Percentiles rank a stretch among this genome's conserved stretches.
These are phyloP conservation scores for Laodelphax striatellus DNA, from an alignment of 1,140 invertebrate species.

Conservation along the genomic window DNA sequence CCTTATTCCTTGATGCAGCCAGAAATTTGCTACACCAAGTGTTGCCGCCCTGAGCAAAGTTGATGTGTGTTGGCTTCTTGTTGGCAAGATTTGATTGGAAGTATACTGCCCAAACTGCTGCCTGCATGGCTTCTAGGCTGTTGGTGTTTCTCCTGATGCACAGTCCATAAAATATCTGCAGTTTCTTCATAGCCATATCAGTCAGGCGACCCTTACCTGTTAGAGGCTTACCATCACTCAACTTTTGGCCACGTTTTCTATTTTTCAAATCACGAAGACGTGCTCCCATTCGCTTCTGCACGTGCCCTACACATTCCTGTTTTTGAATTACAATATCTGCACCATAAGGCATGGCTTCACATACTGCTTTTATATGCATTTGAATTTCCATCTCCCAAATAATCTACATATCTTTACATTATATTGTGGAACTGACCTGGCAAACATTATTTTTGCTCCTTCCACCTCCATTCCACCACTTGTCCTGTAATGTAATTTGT, in stretches of 20 bases:
- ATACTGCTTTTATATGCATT: background rate
- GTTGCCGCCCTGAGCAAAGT: slow-evolving; percentile 24
- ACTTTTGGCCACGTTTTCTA: background rate
- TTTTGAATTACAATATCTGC: slow-evolving; percentile 19
- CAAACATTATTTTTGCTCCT: background rate
- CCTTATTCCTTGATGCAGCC: slow-evolving; percentile 14
- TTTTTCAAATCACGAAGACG: slow-evolving; percentile 6
- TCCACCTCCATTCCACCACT: background rate
- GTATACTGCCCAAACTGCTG: slow-evolving; percentile 10
- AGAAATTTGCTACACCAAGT: slow-evolving; percentile 28
- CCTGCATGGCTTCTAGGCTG: slow-evolving; percentile 10
- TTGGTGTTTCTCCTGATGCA: slow-evolving; percentile 5
- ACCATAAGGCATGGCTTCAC: slow-evolving; percentile 7
- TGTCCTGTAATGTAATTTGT: no score
- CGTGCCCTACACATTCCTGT: slow-evolving; percentile 20
- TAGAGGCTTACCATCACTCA: slow-evolving; percentile 13
- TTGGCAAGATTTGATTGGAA: slow-evolving; percentile 6
- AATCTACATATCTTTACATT: background rate
- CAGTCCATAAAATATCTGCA: slow-evolving; percentile 8
- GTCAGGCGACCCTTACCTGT: slow-evolving; percentile 18
- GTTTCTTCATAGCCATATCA: slow-evolving; percentile 3
- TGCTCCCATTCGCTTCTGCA: slow-evolving; percentile 23
- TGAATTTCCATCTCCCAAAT: background rate
- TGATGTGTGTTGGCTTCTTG: slow-evolving; percentile 10
- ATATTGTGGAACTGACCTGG: background rate